Base-by-base conservation (phyloP, 2,113 vertebrate genomes). In the Merops nubicus region DNA sequence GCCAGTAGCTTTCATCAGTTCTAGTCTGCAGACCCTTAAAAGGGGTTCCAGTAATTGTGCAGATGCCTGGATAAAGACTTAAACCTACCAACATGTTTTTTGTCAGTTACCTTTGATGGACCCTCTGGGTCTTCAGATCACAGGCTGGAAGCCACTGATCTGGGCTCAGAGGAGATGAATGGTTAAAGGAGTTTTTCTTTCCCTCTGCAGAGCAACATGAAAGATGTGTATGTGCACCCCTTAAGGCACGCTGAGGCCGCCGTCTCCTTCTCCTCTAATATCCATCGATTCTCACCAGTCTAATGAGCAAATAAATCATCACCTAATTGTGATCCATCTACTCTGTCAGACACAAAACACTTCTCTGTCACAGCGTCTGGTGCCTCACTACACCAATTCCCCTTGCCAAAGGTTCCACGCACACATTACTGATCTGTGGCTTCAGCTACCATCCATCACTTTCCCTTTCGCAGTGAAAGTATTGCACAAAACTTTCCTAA, bases 231-330 rank as follows among this genome's bases (percentile, higher is more conserved):
- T 2, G 4, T 21, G 60, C 18, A 26, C 20, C 34, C n/a, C 34
- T 62, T n/a, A 79, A 79, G 45, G 51, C 14, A 59, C 28, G 22
- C 53, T 68, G 69, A 65, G 50, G 29, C 28, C n/a, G n/a, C n/a
- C n/a, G n/a, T n/a, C 36, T 75, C 33, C 48, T 36, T 15, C 73
- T 82, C 51, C 60, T 94, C 72, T 5, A 0, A 92, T 28, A 86
- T 22, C 51, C 40, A 93, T 70, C 75, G 80, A 29, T 47, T 83
- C 54, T 72, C 34, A 91, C 34, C 56, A 81, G 51, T 12, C 43
- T 80, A 93, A 91, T 17, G 19, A 92, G 62, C 84, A 96, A 92
- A 97, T 88, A 93, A 92, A 96, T 95, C 63, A 87, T n/a, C 73
- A 36, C 51, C 73, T 75, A 54, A 63, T 73, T 91, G 78, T 85